phyloP scores from a whole-genome alignment of 2,888 invertebrate species.

The Spilosoma lubricipeda region DNA sequence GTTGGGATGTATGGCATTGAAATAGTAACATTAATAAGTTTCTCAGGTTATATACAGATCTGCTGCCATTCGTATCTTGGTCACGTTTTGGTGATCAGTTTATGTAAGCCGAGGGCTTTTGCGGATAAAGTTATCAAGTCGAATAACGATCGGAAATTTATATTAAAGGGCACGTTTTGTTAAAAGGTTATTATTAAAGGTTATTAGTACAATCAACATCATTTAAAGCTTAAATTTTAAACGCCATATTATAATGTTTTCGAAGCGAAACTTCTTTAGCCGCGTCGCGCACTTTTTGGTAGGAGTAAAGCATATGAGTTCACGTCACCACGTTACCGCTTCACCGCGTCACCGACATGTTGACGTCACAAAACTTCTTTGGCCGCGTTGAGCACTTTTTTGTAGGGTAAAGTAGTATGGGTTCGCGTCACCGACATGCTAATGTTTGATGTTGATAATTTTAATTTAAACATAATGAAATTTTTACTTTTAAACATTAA shows the following conservation, averaged over 20 bases:
- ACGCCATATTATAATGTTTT: not conserved
- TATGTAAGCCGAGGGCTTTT: not conserved
- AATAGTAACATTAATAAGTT: not conserved
- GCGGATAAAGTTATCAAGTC: not conserved
- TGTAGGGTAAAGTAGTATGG: too few relatives aligned
- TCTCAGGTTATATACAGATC: not conserved
- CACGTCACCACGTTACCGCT: too few relatives aligned
- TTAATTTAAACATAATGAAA: too few relatives aligned
- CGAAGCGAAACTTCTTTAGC: too few relatives aligned
- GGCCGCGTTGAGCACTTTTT: too few relatives aligned
- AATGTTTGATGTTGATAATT: too few relatives aligned
- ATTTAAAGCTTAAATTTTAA: not conserved
- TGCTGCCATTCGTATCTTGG: not conserved
- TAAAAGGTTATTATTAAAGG: not conserved
- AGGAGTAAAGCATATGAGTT: too few relatives aligned
- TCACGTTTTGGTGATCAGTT: conserved; percentile 4
- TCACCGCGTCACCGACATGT: too few relatives aligned
- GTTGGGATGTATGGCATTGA: not conserved
- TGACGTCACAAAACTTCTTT: too few relatives aligned
- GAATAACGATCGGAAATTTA: not conserved
- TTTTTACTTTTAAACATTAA: too few relatives aligned
- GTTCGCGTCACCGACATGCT: too few relatives aligned
- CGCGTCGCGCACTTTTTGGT: too few relatives aligned
- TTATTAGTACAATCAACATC: not conserved
- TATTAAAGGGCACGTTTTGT: not conserved